Base-by-base conservation (phyloP, 2,888 invertebrate species). In the Dynastes grantii region DNA sequence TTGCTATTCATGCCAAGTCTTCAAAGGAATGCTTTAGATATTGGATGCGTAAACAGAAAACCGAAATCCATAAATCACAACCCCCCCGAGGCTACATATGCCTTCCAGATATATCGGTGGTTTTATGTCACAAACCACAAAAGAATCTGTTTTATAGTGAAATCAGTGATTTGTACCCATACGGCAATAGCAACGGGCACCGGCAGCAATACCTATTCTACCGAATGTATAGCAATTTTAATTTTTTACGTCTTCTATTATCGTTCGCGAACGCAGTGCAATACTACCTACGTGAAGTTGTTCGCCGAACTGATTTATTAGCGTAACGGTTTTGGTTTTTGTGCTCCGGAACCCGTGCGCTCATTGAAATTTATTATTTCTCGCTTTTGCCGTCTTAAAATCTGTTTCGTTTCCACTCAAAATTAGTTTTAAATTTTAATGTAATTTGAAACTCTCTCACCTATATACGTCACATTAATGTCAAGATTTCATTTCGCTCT, bases 21-120 rank as follows among this genome's bases (percentile, higher is more conserved):
- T 84, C 83, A 83, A 84, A 84, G 84, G 81, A 83, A 84, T 81
- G 80, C 82, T 78, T 81, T 80, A 78, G 83, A 83, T 84, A 84
- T 84, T 83, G 84, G 83, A 84, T 84, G 83, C 83, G 83, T 84
- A 84, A 84, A 84, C 83, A 84, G 84, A 84, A 84, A 84, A 83
- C 83, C 82, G 82, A 82, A 81, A 84, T 81, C 83, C 83, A 85
- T 85, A 85, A 84, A 85, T 85, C 85, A 85, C 82, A 81, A 82
- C 83, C 83, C 80, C 76, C 83, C 82, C 78, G 79, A 78, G 79
- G 83, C 81, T 83, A 83, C 84, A 84, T 82, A 82, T 84, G 84
- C 83, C 83, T 84, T 83, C 81, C 80, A 81, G 84, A 84, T 83
- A 84, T 83, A 84, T 84, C 81, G 83, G 84, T 81, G 81, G 82